Conservation (phyloP, 2,888 invertebrate species). For the Noctua pronuba region DNA sequence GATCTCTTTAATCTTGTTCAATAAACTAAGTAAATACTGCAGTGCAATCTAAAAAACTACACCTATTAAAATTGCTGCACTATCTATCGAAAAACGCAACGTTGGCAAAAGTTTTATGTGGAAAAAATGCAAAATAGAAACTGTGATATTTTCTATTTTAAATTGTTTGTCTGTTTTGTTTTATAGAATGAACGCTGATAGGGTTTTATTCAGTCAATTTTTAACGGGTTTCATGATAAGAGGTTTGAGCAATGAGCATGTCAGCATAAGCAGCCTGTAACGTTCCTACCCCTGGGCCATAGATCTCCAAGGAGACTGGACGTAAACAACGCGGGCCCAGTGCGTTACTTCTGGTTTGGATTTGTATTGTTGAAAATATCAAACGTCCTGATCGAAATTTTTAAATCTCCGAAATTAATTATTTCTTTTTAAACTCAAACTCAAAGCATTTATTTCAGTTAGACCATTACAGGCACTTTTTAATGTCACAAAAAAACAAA, state of each 20-base stretch:
- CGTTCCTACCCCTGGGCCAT: not conserved
- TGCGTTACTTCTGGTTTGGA: not conserved
- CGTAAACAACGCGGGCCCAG: not conserved
- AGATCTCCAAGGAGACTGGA: not conserved
- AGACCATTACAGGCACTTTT: too few relatives aligned
- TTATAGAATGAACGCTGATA: not conserved
- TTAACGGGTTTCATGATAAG: not conserved
- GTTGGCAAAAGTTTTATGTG: slow-evolving; percentile 26
- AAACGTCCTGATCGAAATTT: not conserved
- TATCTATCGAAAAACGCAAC: slow-evolving; percentile 24
- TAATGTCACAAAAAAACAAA: too few relatives aligned
- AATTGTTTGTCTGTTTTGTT: slow-evolving; percentile 13
- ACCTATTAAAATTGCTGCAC: slow-evolving; percentile 4
- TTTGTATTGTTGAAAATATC: not conserved
- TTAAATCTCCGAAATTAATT: not conserved
- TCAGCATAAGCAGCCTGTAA: not conserved
- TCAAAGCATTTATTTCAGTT: too few relatives aligned
- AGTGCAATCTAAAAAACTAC: slow-evolving; percentile 25
- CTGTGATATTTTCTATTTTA: slow-evolving; percentile 2
- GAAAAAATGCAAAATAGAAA: slow-evolving; percentile 36
- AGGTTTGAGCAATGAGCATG: too few relatives aligned
- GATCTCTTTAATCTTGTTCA: slow-evolving; percentile 29
- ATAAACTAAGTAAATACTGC: slow-evolving; percentile 8
- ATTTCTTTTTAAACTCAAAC: not conserved
- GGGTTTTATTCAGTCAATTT: not conserved